Percentiles rank a stretch among this genome's conserved stretches.
phyloP scores from a whole-genome alignment of 2,797 vertebrate species.

The Girardinus metallicus region DNA sequence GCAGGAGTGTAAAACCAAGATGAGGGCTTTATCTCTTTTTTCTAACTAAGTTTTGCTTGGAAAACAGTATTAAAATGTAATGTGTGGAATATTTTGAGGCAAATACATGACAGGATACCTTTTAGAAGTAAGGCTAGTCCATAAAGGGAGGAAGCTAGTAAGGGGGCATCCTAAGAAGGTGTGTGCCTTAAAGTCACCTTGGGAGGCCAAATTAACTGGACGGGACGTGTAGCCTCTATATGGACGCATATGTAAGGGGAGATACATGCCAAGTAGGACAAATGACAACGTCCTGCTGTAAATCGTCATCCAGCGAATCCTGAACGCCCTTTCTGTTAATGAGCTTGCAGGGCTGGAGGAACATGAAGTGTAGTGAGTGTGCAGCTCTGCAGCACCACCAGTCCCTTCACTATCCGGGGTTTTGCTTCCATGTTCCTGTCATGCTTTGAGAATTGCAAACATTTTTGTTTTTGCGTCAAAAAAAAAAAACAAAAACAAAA shows the following conservation, averaged over 20 bases:
- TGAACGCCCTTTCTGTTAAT: conserved; percentile 68
- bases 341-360: conserved; percentile 43
- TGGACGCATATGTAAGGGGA: conserved; percentile 31
- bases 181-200: conserved; percentile 81
- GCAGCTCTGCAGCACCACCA: conserved; percentile 74
- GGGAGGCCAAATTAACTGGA: conserved; percentile 74
- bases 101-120: conserved; percentile 31
- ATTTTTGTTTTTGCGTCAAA: conserved; percentile 55
- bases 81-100: conserved; percentile 12
- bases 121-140: conserved; percentile 31
- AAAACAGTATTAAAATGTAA: background rate
- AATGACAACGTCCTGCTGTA: conserved; percentile 64
- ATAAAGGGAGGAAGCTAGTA: conserved; percentile 43
- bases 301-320: conserved; percentile 49
- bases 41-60: background rate
- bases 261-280: conserved; percentile 57
- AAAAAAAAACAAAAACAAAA: too few relatives aligned
- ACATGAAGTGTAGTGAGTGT: conserved; percentile 46
- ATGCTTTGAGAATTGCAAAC: conserved; percentile 51
- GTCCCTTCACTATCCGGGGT: conserved; percentile 49
- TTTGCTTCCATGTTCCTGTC: conserved; percentile 40
- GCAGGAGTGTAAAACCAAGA: conserved; percentile 42
- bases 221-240: conserved; percentile 30
- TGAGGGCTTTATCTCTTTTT: conserved; percentile 42
- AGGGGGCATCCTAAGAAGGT: conserved; percentile 56